These are phyloP conservation scores for Nyctalus aviator DNA, from an alignment of 2,797 vertebrate genomes.

Conservation along the genomic window DNA sequence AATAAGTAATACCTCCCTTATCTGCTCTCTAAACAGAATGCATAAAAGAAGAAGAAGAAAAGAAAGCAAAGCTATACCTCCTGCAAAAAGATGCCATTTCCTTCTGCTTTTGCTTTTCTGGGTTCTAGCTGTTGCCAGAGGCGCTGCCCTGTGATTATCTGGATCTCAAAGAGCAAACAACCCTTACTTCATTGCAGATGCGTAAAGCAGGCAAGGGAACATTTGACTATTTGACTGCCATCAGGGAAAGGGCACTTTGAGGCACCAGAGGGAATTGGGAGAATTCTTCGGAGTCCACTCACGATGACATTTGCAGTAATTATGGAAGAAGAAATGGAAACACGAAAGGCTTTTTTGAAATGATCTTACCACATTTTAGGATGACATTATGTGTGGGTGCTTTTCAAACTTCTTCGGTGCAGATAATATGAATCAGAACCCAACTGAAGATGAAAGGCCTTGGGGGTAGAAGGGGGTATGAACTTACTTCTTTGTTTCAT, in stretches of 20 bases:
- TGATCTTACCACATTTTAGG: conserved; percentile 60
- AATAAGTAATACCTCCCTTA: conserved; percentile 72
- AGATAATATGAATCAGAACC: conserved; percentile 59
- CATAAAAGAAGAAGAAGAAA: conserved; percentile 51
- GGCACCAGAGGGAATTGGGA: conserved; percentile 28
- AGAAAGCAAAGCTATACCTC: conserved; percentile 55
- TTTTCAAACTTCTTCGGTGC: conserved; percentile 68
- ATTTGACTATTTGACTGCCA: not conserved
- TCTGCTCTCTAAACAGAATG: conserved; percentile 69
- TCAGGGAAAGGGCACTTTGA: conserved; percentile 34
- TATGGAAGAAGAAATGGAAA: conserved; percentile 69
- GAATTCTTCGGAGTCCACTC: conserved; percentile 54
- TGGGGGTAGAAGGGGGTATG: conserved; percentile 9
- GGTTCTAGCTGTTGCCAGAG: conserved; percentile 39
- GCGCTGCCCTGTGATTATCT: conserved; percentile 22
- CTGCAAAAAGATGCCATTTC: conserved; percentile 51
- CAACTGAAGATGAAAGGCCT: conserved; percentile 69
- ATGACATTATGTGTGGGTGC: conserved; percentile 33
- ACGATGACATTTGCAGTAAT: conserved; percentile 60
- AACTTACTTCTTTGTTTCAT: conserved; percentile 76
- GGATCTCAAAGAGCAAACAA: conserved; percentile 65
- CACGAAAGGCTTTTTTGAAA: conserved; percentile 54
- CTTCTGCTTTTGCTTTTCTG: conserved; percentile 51
- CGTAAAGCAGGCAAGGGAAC: not conserved
- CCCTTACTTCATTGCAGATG: not conserved